Conservation (phyloP, 2,888 invertebrate species). For the Meiosimyza decipiens region DNA sequence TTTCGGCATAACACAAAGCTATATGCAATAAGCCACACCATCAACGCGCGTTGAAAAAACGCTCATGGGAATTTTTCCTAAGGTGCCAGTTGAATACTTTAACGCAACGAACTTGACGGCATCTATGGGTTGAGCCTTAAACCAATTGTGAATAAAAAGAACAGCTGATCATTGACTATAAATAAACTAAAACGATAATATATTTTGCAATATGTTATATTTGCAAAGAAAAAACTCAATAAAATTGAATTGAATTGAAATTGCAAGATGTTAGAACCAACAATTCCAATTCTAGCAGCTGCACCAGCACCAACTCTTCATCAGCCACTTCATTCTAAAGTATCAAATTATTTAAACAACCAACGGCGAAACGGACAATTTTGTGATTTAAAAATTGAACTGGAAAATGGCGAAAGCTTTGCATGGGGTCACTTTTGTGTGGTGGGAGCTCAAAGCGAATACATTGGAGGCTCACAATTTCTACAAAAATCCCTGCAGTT, state of each 20-base stretch:
- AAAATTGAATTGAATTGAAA: too few relatives aligned
- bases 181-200: background rate
- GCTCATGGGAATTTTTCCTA: too few relatives aligned
- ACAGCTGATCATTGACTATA: constrained; percentile 36
- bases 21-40: too few relatives aligned
- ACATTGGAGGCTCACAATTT: constrained; percentile 55
- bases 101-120: too few relatives aligned
- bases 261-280: constrained; percentile 18
- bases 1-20: too few relatives aligned
- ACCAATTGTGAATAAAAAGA: constrained; percentile 1
- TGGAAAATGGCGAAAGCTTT: constrained; percentile 47
- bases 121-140: too few relatives aligned
- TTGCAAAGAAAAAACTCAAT: too few relatives aligned
- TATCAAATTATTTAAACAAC: constrained; percentile 62
- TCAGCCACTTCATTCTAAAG: constrained; percentile 62
- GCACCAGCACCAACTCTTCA: constrained; percentile 49
- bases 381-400: constrained; percentile 59
- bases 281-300: constrained; percentile 30
- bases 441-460: constrained; percentile 63
- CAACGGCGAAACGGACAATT: constrained; percentile 61
- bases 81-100: too few relatives aligned
- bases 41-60: too few relatives aligned
- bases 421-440: constrained; percentile 62
- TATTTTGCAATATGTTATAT: background rate
- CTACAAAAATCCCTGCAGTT: constrained; percentile 60